These are phyloP conservation scores for Catocala nupta DNA, from an alignment of 2,888 invertebrate genomes.

Conservation along the genomic window DNA sequence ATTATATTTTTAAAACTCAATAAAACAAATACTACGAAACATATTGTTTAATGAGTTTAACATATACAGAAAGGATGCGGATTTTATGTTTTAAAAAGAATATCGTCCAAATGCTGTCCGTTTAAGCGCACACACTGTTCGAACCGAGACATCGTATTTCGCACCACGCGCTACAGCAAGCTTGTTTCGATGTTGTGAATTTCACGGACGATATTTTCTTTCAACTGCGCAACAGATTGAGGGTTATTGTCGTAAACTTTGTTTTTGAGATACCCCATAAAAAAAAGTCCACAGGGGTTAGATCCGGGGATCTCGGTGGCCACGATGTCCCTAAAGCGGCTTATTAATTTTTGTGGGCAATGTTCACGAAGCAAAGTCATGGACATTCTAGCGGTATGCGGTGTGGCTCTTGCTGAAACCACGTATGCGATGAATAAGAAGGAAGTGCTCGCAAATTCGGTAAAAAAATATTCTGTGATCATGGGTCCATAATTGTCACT, in stretches of 20 bases:
- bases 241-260: constrained; percentile 21
- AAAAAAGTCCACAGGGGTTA: constrained; percentile 8
- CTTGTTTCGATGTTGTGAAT: constrained; percentile 13
- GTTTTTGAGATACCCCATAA: not conserved
- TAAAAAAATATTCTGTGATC: constrained; percentile 28
- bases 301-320: constrained; percentile 20
- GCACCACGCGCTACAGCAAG: constrained; percentile 12
- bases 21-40: constrained; percentile 7
- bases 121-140: constrained; percentile 13
- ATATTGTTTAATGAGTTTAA: constrained; percentile 8
- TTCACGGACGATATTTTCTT: constrained; percentile 24
- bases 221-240: constrained; percentile 12
- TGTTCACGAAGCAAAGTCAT: constrained; percentile 8
- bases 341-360: constrained; percentile 15
- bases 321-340: constrained; percentile 13
- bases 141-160: not conserved
- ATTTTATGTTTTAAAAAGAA: constrained; percentile 22
- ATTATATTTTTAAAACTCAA: constrained; percentile 9
- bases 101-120: constrained; percentile 25
- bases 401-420: constrained; percentile 34
- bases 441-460: constrained; percentile 27
- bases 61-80: constrained; percentile 9
- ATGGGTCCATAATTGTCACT: constrained; percentile 18
- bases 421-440: constrained; percentile 20
- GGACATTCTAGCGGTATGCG: constrained; percentile 23